Conservation (phyloP, 2,888 invertebrate species). For the Galerucella nymphaeae region DNA sequence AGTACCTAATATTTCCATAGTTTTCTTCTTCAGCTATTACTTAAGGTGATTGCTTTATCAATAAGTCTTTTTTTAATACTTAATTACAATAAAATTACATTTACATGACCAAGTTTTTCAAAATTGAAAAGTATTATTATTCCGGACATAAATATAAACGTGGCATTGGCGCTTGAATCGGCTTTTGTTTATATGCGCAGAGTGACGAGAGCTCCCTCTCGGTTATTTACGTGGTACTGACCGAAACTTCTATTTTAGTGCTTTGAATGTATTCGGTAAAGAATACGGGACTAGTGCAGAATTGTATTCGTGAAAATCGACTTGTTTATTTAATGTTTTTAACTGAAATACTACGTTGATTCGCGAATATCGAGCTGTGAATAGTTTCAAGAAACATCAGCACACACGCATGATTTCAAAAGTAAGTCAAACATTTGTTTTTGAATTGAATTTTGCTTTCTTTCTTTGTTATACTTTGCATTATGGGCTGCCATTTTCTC, state of each 20-base stretch:
- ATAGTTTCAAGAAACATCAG: slow-evolving; percentile 45
- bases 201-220: slow-evolving; percentile 40
- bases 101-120: too few relatives aligned
- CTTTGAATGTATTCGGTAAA: slow-evolving; percentile 37
- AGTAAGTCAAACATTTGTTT: slow-evolving; percentile 51
- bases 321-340: slow-evolving; percentile 54
- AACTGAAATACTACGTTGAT: slow-evolving; percentile 54
- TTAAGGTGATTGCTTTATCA: too few relatives aligned
- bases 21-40: too few relatives aligned
- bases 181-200: slow-evolving; percentile 48
- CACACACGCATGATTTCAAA: slow-evolving; percentile 57
- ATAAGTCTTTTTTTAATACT: too few relatives aligned
- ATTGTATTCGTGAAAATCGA: slow-evolving; percentile 54
- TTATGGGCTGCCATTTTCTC: slow-evolving; percentile 58
- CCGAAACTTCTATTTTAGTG: slow-evolving; percentile 43
- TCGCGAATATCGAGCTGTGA: slow-evolving; percentile 52
- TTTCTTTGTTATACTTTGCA: slow-evolving; percentile 55
- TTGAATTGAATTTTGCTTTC: slow-evolving; percentile 41
- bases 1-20: too few relatives aligned
- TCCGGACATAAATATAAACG: not conserved
- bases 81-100: too few relatives aligned
- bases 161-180: slow-evolving; percentile 27
- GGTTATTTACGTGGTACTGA: slow-evolving; percentile 42
- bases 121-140: not conserved
- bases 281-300: slow-evolving; percentile 48